Conservation (phyloP, 2,113 vertebrate genomes). For the Oryctolagus cuniculus region DNA sequence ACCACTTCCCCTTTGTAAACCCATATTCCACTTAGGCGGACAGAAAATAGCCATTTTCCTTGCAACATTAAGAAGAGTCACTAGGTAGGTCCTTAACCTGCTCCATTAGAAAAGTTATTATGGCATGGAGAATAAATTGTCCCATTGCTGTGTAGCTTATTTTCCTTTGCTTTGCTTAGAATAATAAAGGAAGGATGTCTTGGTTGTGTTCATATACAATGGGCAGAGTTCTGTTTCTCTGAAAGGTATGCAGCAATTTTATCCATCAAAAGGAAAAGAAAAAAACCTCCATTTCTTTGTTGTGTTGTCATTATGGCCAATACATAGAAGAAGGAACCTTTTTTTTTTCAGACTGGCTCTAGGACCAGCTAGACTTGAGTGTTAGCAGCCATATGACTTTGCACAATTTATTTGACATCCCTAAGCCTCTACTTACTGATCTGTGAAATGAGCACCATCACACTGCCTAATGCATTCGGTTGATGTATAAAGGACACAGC, state of each 20-base stretch:
- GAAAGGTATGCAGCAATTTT: background rate
- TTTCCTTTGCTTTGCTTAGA: constrained; percentile 30
- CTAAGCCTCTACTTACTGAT: background rate
- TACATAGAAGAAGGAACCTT: background rate
- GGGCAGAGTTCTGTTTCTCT: background rate
- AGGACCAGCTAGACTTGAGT: background rate
- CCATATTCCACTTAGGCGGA: background rate
- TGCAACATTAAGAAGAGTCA: background rate
- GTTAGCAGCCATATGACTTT: background rate
- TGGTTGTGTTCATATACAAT: background rate
- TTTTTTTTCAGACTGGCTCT: constrained; percentile 60
- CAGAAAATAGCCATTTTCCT: constrained; percentile 54
- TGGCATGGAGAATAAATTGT: constrained; percentile 6
- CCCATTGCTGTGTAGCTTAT: background rate
- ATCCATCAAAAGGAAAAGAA: background rate
- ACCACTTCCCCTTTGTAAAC: constrained; percentile 24
- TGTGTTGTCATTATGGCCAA: background rate
- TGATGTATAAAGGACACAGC: background rate
- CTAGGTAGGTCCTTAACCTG: background rate
- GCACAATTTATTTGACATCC: background rate
- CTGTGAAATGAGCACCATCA: background rate
- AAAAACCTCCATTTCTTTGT: background rate
- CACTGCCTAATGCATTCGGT: background rate
- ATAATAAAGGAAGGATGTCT: constrained; percentile 45
- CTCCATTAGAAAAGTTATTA: constrained; percentile 44